Percentiles rank a stretch among this genome's conserved stretches.
These are phyloP conservation scores for Pogonocichla stellata DNA, from an alignment of 2,113 vertebrate species.

Conservation along the genomic window DNA sequence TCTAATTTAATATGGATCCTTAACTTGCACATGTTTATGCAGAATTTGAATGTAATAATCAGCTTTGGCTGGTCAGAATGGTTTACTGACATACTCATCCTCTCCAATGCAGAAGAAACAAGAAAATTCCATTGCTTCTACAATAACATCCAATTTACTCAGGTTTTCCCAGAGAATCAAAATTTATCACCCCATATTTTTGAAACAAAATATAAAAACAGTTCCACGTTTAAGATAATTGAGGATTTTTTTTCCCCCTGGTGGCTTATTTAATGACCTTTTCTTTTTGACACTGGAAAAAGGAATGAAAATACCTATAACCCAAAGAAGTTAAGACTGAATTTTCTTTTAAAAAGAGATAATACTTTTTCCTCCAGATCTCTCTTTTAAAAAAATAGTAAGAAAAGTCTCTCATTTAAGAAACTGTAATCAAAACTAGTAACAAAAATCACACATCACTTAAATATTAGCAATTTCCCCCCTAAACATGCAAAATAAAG, in stretches of 20 bases:
- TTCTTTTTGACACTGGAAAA: neutral
- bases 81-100: neutral
- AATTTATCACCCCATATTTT: neutral
- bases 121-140: neutral
- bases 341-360: neutral
- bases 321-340: neutral
- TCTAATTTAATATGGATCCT: neutral
- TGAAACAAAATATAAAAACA: neutral
- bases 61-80: neutral
- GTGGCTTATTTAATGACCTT: neutral
- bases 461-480: neutral
- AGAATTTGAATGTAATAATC: neutral
- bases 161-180: neutral
- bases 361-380: neutral
- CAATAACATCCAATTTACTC: neutral
- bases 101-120: neutral
- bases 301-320: neutral
- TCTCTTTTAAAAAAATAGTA: neutral
- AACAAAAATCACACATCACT: neutral
- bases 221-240: neutral
- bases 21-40: neutral
- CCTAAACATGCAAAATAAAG: neutral
- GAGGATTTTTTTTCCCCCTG: rapidly evolving
- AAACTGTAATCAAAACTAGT: neutral
- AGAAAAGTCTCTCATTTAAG: neutral